Percentiles rank a stretch among this genome's conserved stretches.
Evolutionary conservation across 1,140 invertebrate genomes (phyloP).

Genomic region (Cyrtorhinus lividipennis): DNA sequence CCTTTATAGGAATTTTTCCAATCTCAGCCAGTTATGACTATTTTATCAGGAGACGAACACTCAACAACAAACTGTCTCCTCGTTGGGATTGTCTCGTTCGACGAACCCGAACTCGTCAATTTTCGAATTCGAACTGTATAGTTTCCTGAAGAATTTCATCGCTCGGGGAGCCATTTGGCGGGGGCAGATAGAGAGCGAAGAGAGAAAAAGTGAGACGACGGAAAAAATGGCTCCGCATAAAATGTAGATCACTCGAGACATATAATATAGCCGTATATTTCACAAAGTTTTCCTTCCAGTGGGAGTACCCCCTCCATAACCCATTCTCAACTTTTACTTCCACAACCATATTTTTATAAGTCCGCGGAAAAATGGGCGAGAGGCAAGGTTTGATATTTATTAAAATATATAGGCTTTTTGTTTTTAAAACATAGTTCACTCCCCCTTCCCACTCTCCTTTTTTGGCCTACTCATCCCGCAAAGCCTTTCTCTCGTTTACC

Average conservation of each 20-base stretch:
- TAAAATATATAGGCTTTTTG: slow-evolving; percentile 17
- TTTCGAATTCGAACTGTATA: too few relatives aligned
- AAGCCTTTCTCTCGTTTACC: neutral
- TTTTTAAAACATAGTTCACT: slow-evolving; percentile 15
- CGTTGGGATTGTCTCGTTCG: too few relatives aligned
- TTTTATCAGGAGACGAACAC: too few relatives aligned
- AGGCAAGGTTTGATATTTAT: slow-evolving; percentile 6
- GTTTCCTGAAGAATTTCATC: neutral
- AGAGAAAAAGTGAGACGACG: neutral
- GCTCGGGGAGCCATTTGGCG: neutral
- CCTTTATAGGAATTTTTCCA: too few relatives aligned
- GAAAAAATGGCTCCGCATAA: slow-evolving; percentile 7
- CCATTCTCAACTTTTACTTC: slow-evolving; percentile 13
- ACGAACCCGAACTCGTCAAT: too few relatives aligned
- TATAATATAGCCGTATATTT: slow-evolving; percentile 16
- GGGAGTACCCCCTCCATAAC: neutral
- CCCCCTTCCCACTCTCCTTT: neutral
- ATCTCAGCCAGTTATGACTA: too few relatives aligned
- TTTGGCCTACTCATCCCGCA: neutral
- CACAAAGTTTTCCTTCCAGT: slow-evolving; percentile 13
- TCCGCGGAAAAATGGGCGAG: neutral
- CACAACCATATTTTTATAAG: slow-evolving; percentile 15
- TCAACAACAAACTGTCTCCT: neutral
- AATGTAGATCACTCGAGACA: slow-evolving; percentile 17
- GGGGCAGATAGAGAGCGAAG: neutral